These are phyloP conservation scores for Sarcophaga carnaria DNA, from an alignment of 2,888 invertebrate genomes.

Conservation along the genomic window DNA sequence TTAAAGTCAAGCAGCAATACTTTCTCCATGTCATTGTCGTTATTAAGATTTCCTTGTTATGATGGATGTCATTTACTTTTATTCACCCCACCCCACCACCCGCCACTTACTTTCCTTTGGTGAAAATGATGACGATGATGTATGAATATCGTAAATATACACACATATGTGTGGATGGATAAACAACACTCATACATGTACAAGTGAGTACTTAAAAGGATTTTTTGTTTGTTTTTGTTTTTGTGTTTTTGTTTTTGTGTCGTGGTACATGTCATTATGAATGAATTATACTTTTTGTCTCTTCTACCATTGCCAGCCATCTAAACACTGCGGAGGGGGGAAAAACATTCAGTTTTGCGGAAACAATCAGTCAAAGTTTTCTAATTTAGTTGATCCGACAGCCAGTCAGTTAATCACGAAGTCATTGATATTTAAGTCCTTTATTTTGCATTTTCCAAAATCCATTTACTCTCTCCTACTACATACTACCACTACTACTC, in stretches of 20 bases:
- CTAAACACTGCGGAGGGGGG: background rate
- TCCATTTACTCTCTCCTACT: background rate
- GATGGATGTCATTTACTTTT: conserved; percentile 54
- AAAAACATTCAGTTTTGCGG: conserved; percentile 36
- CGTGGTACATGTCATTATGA: conserved; percentile 50
- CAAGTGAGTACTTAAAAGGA: conserved; percentile 1
- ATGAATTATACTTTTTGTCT: conserved; percentile 60
- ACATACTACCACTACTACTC: background rate
- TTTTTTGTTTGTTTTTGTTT: conserved; percentile 4
- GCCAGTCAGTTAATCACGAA: conserved; percentile 80
- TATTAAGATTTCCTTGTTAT: conserved; percentile 33
- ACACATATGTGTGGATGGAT: background rate
- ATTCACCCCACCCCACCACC: background rate
- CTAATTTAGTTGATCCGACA: conserved; percentile 81
- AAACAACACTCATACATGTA: conserved; percentile 2
- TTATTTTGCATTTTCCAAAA: conserved; percentile 6
- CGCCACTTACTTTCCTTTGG: background rate
- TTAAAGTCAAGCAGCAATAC: background rate
- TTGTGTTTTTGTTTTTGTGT: conserved; percentile 32
- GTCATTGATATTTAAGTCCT: conserved; percentile 63
- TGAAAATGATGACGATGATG: background rate
- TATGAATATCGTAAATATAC: background rate
- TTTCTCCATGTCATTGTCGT: conserved; percentile 3
- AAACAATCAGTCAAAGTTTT: conserved; percentile 80
- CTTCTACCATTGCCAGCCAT: background rate